These are phyloP conservation scores for Pseudois nayaur DNA, from an alignment of 2,113 vertebrate genomes.

Conservation along the genomic window DNA sequence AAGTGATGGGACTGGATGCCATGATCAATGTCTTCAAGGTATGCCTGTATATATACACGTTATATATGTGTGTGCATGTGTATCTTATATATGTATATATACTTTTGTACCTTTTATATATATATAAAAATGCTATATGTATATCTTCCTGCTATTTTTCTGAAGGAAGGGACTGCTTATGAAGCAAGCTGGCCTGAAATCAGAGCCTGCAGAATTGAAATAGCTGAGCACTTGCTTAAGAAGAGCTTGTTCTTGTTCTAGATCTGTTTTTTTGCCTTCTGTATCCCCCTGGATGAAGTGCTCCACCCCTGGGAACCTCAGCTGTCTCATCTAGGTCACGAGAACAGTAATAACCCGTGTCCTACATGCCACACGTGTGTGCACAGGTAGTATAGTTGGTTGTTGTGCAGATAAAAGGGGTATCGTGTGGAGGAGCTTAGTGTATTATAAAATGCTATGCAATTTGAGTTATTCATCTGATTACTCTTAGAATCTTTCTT, in stretches of 20 bases:
- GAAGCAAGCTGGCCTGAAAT: not conserved
- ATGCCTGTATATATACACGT: not conserved
- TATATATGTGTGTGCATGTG: not conserved
- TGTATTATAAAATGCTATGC: not conserved
- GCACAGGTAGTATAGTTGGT: not conserved
- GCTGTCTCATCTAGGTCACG: not conserved
- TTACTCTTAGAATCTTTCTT: not conserved
- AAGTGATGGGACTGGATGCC: not conserved
- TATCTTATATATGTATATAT: not conserved
- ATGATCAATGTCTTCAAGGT: not conserved
- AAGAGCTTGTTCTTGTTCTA: not conserved
- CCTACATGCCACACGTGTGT: not conserved
- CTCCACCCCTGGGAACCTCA: not conserved
- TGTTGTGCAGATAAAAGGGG: not conserved
- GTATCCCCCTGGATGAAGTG: not conserved
- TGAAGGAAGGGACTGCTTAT: not conserved
- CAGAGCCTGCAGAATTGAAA: not conserved
- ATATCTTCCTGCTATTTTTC: not conserved
- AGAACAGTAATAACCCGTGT: not conserved
- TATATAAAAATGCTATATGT: not conserved
- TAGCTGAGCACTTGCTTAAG: not conserved
- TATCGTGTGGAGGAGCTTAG: not conserved
- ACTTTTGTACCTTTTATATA: not conserved
- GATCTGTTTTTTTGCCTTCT: not conserved
- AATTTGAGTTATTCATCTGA: not conserved